A percentile compares a stretch with the other conserved stretches of the same genome.
Evolutionary conservation across 2,797 vertebrate genomes (phyloP).

Genomic region (Petrocephalus sullivani): DNA sequence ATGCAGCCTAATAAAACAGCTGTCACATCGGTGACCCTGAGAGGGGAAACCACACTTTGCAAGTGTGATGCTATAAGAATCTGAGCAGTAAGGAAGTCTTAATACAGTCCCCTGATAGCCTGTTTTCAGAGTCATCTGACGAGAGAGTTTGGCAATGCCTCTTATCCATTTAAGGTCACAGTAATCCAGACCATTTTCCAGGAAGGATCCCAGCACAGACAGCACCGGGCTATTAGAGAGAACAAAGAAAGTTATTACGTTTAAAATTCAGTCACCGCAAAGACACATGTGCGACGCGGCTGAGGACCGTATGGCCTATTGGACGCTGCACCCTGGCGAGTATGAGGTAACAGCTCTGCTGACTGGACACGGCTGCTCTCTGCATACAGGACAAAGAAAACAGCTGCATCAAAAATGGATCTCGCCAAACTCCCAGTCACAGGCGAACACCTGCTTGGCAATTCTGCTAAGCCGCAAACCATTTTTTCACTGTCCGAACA

Average conservation of each 20-base stretch:
- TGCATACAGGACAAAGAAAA: not conserved
- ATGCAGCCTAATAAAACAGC: not conserved
- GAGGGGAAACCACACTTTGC: not conserved
- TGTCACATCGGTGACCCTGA: not conserved
- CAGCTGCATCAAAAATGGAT: not conserved
- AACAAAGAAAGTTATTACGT: not conserved
- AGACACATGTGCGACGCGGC: not conserved
- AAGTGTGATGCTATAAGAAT: not conserved
- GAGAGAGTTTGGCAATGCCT: conserved; percentile 32
- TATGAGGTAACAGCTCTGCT: not conserved
- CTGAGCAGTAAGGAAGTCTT: not conserved
- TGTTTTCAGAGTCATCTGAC: conserved; percentile 25
- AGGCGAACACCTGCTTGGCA: not conserved
- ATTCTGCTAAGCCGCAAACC: not conserved
- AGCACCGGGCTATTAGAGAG: conserved; percentile 17
- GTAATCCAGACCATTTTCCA: not conserved
- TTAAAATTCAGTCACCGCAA: not conserved
- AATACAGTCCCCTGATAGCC: not conserved
- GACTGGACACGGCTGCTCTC: not conserved
- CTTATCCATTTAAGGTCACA: conserved; percentile 1
- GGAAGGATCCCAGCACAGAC: conserved; percentile 30
- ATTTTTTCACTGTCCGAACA: not conserved
- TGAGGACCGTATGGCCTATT: not conserved
- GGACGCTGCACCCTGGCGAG: not conserved
- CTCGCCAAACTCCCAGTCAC: not conserved